These are phyloP conservation scores for Melikaiella ostensackeni DNA, from an alignment of 2,888 invertebrate genomes.

Conservation along the genomic window DNA sequence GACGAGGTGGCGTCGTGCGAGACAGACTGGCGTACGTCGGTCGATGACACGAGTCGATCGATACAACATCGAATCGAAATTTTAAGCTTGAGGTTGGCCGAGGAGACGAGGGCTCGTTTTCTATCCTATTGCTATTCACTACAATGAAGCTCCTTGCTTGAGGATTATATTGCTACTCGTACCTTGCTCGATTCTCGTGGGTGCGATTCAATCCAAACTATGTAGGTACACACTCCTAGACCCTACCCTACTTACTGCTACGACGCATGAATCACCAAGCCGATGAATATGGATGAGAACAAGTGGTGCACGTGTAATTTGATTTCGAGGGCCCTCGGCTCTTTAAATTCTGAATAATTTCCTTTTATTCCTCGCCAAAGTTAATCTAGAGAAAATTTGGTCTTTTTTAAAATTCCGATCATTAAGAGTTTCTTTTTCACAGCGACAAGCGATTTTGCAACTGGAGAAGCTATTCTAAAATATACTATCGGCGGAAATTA, in stretches of 20 bases:
- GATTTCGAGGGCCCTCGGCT: constrained; percentile 6
- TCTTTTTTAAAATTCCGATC: not conserved
- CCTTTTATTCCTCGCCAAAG: not conserved
- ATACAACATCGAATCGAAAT: constrained; percentile 41
- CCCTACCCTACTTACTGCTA: not conserved
- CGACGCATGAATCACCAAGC: constrained; percentile 44
- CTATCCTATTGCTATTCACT: constrained; percentile 15
- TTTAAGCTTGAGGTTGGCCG: constrained; percentile 44
- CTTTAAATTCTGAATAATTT: not conserved
- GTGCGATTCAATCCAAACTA: constrained; percentile 30
- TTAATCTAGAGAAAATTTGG: not conserved
- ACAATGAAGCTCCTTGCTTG: constrained; percentile 19
- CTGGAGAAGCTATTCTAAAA: too few species aligned
- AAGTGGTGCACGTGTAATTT: constrained; percentile 40
- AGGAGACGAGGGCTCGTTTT: constrained; percentile 24
- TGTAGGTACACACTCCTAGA: constrained; percentile 15
- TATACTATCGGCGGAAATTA: too few species aligned
- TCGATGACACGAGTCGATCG: constrained; percentile 62
- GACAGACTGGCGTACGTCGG: constrained; percentile 50
- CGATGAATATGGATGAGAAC: constrained; percentile 45
- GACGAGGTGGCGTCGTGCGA: constrained; percentile 36
- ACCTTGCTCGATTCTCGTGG: constrained; percentile 16
- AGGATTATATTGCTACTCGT: not conserved
- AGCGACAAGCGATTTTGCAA: too few species aligned
- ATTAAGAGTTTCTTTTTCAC: not conserved